Evolutionary conservation across 2,797 vertebrate species (phyloP), one percentile per base, ranked within the genome.

Genomic region (Prunella strophiata): DNA sequence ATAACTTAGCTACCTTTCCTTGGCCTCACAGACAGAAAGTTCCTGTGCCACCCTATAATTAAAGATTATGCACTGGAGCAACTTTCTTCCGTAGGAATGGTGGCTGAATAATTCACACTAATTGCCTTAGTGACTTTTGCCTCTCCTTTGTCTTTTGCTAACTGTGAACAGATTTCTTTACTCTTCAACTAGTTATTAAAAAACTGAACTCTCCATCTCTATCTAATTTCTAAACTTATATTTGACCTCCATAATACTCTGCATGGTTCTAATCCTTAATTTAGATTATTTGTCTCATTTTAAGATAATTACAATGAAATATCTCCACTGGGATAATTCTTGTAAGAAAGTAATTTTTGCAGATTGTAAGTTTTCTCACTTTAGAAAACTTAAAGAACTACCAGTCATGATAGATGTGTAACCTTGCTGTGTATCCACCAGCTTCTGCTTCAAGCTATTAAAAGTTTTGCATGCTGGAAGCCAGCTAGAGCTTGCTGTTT

Each of bases 21-120:
- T 85, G 98, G 97, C 36, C 97, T 98, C 62, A 98, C 97, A 55
- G 94, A 89, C 91, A 98, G 97, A 98, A 98, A 97, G 96, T 93
- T 94, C 21, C 26, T 34, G 17, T 62, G 63, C 38, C 48, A 50
- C 26, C 7, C 5, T 36, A 5, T 58, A 59, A 73, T 79, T 76
- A 79, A 59, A 65, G 40, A 74, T 77, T n/a, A 62, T 26, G 45
- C n/a, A 82, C 11, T 58, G 16, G 5, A 91, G 16, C 3, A 77
- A 30, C 11, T 74, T 93, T 85, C 42, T 80, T 32, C 30, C 20
- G 3, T 11, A 71, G 15, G 15, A 93, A 34, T 45, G 22, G 15
- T 70, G 42, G 4, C 42, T 40, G 57, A 85, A 57, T 61, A 89
- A 91, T 74, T 85, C 65, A 85, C 16, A 26, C 10, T 76, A 36